Conservation (phyloP, 2,797 vertebrate species). For the Euthynnus affinis region DNA sequence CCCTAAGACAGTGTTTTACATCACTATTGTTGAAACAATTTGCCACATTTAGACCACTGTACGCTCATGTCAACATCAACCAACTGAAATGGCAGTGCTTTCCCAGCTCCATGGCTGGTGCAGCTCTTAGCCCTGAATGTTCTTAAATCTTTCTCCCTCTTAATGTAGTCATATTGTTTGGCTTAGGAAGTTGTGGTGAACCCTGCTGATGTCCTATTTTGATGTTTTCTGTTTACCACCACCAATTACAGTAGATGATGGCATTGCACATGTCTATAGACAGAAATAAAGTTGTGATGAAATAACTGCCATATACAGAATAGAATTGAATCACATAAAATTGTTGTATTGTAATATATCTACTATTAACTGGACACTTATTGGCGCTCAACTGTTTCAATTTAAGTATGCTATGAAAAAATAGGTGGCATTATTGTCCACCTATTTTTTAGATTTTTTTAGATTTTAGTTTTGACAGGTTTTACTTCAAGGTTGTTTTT, state of each 20-base stretch:
- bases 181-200: constrained; percentile 1
- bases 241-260: neutral
- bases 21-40: neutral
- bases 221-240: neutral
- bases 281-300: neutral
- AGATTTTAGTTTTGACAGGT: neutral
- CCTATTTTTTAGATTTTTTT: neutral
- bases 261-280: neutral
- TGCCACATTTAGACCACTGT: constrained; percentile 2
- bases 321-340: neutral
- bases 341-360: no score
- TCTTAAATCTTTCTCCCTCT: neutral
- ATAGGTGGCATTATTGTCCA: no score
- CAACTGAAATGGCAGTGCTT: neutral
- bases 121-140: neutral
- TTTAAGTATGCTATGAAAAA: no score
- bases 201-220: neutral
- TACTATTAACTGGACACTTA: no score
- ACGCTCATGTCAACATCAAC: neutral
- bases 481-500: neutral
- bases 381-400: no score
- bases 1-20: neutral
- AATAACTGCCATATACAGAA: neutral
- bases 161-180: constrained; percentile 1
- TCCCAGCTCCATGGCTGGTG: neutral